Conservation (phyloP, 1,140 invertebrate species). For the Dufourea novaeangliae region DNA sequence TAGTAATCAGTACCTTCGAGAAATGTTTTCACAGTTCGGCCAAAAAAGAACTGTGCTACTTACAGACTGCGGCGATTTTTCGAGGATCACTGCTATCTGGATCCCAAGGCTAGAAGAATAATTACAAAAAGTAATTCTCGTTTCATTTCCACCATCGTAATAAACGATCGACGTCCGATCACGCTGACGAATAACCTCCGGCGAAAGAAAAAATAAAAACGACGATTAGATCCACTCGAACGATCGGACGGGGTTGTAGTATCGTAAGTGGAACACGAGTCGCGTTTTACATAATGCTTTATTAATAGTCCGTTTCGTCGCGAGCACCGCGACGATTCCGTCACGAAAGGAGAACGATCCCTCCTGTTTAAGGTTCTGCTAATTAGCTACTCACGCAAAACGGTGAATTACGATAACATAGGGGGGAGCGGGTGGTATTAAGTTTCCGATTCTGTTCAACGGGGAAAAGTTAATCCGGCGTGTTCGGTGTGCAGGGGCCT, state of each 20-base stretch:
- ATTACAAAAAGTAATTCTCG: not conserved
- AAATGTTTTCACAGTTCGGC: no score
- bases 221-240: not conserved
- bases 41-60: no score
- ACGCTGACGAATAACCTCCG: not conserved
- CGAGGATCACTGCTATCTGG: no score
- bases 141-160: not conserved
- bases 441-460: slow-evolving; percentile 26
- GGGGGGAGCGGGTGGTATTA: not conserved
- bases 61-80: no score
- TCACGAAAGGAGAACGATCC: slow-evolving; percentile 39
- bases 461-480: slow-evolving; percentile 21
- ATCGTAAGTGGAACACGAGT: slow-evolving; percentile 27
- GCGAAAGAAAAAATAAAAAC: not conserved
- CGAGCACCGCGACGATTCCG: slow-evolving; percentile 1
- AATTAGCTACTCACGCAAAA: slow-evolving; percentile 45
- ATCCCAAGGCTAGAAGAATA: not conserved
- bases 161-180: not conserved
- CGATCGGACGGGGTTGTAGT: not conserved
- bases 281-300: slow-evolving; percentile 36
- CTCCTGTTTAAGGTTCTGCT: slow-evolving; percentile 8
- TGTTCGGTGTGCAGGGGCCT: slow-evolving; percentile 20
- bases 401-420: slow-evolving; percentile 49
- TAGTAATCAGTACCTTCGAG: no score
- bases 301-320: slow-evolving; percentile 27